Conservation (phyloP, 2,113 vertebrate species). For the Proterorhinus semilunaris region DNA sequence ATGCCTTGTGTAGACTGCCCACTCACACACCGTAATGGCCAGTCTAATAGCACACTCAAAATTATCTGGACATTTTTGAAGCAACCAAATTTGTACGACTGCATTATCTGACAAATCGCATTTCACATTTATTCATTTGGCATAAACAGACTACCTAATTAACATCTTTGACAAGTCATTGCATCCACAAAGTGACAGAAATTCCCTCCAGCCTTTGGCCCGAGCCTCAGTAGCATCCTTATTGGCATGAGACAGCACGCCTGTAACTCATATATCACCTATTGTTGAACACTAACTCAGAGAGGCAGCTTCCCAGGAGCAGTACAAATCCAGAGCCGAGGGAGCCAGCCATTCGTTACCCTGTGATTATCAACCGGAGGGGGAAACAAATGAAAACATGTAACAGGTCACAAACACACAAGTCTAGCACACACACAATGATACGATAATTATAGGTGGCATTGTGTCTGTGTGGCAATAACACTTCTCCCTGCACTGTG, state of each 20-base stretch:
- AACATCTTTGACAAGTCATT: not conserved
- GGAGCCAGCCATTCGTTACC: slow-evolving; percentile 57
- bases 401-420: not conserved
- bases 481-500: slow-evolving; percentile 34
- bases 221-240: slow-evolving; percentile 7
- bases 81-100: too few species aligned
- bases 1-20: too few species aligned
- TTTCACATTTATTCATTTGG: not conserved
- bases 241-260: slow-evolving; percentile 17
- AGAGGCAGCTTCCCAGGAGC: slow-evolving; percentile 12
- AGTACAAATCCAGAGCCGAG: slow-evolving; percentile 45
- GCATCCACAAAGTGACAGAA: slow-evolving; percentile 2
- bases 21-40: too few species aligned
- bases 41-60: too few species aligned
- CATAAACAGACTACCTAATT: not conserved
- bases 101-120: not conserved
- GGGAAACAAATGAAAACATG: slow-evolving; percentile 13
- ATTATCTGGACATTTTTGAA: too few species aligned
- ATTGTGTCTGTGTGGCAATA: slow-evolving; percentile 34
- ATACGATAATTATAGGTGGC: slow-evolving; percentile 37
- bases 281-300: slow-evolving; percentile 38
- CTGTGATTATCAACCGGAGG: slow-evolving; percentile 49
- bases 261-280: slow-evolving; percentile 31
- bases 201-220: not conserved
- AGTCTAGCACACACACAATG: slow-evolving; percentile 12